Evolutionary conservation across 2,888 invertebrate genomes (phyloP).

Genomic region (Ormyrus thymus): DNA sequence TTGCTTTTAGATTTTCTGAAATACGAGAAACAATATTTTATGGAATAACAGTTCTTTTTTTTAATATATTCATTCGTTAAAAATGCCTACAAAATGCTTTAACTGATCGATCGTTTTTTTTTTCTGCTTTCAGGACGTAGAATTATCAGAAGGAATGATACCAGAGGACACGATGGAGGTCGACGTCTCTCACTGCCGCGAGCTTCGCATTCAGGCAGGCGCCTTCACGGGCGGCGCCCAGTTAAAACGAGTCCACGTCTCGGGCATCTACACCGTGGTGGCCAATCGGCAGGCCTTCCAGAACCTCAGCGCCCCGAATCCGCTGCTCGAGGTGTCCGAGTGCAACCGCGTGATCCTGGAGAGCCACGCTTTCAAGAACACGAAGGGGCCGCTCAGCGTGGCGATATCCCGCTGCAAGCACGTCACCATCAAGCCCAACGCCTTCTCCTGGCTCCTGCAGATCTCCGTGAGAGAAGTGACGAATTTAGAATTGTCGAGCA

Average conservation of each 20-base stretch:
- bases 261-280: conserved; percentile 76
- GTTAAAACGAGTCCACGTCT: conserved; percentile 77
- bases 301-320: conserved; percentile 78
- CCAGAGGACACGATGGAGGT: conserved; percentile 79
- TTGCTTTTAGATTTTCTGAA: conserved; percentile 1
- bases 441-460: conserved; percentile 82
- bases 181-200: conserved; percentile 77
- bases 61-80: neutral
- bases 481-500: conserved; percentile 77
- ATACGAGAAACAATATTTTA: neutral
- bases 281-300: conserved; percentile 80
- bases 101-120: neutral
- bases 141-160: conserved; percentile 73
- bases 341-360: conserved; percentile 80
- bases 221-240: conserved; percentile 78
- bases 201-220: conserved; percentile 77
- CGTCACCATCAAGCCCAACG: conserved; percentile 79
- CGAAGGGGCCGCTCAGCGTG: conserved; percentile 80
- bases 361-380: conserved; percentile 80
- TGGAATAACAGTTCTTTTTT: neutral
- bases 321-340: conserved; percentile 79
- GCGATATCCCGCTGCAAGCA: conserved; percentile 78
- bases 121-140: conserved; percentile 67
- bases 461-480: conserved; percentile 79
- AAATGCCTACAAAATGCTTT: too few species aligned